Conservation (phyloP, 2,888 invertebrate species). For the Liodrosophila aerea region DNA sequence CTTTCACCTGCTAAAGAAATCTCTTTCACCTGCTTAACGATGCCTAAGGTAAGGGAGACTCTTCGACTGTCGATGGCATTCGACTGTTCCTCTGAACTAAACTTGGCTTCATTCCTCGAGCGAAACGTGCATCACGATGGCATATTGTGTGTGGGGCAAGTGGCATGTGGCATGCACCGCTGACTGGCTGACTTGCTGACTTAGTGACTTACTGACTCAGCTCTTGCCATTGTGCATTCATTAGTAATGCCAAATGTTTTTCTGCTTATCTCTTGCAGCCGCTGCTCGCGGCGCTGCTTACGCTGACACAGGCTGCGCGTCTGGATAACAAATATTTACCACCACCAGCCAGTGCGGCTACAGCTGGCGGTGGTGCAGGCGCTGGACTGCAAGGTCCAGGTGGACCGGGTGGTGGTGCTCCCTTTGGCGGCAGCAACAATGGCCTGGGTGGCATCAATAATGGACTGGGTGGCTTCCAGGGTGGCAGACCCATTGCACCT, state of each 20-base stretch:
- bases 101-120: conserved; percentile 6
- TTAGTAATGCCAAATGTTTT: conserved; percentile 38
- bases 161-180: conserved; percentile 17
- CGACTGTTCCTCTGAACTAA: not conserved
- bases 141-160: conserved; percentile 20
- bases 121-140: conserved; percentile 67
- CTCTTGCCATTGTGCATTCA: conserved; percentile 30
- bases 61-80: too few species aligned
- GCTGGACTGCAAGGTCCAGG: conserved; percentile 74
- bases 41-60: too few species aligned
- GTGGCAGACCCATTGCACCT: conserved; percentile 79
- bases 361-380: conserved; percentile 82
- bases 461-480: conserved; percentile 79
- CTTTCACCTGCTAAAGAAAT: too few species aligned
- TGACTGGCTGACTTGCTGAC: conserved; percentile 9
- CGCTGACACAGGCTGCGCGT: conserved; percentile 82
- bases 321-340: conserved; percentile 85
- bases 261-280: conserved; percentile 80
- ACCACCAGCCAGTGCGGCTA: conserved; percentile 83
- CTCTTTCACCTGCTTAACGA: too few species aligned
- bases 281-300: conserved; percentile 80
- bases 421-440: conserved; percentile 69
- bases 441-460: conserved; percentile 81
- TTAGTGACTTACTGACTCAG: conserved; percentile 5
- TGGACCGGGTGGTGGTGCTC: conserved; percentile 69